Conservation (phyloP, 2,888 invertebrate genomes). For the Dione vanillae region DNA sequence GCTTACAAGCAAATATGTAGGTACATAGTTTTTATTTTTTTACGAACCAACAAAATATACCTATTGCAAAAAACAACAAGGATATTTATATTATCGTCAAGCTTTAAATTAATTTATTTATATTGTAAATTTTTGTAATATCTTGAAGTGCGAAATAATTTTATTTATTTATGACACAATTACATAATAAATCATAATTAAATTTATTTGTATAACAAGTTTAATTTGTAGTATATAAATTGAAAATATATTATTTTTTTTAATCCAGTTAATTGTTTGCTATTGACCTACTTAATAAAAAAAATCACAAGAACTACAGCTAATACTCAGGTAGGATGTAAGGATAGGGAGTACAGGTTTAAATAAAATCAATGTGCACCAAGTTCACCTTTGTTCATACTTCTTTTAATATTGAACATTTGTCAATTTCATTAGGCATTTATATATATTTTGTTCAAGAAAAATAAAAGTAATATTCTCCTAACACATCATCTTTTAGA, state of each 20-base stretch:
- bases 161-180: background rate
- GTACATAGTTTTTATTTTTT: background rate
- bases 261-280: background rate
- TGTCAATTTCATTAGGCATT: constrained; percentile 57
- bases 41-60: background rate
- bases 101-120: no score
- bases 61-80: background rate
- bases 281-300: background rate
- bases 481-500: constrained; percentile 64
- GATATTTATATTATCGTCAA: background rate
- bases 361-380: constrained; percentile 77
- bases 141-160: background rate
- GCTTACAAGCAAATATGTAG: background rate
- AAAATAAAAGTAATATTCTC: constrained; percentile 61
- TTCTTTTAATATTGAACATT: constrained; percentile 58
- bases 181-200: no score
- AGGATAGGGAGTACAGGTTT: constrained; percentile 46
- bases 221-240: background rate
- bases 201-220: background rate
- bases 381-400: constrained; percentile 67
- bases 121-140: background rate
- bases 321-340: constrained; percentile 56
- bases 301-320: constrained; percentile 52
- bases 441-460: constrained; percentile 67
- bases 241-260: background rate